phyloP scores from a whole-genome alignment of 2,888 invertebrate genomes.

The Cephus nigrinus region DNA sequence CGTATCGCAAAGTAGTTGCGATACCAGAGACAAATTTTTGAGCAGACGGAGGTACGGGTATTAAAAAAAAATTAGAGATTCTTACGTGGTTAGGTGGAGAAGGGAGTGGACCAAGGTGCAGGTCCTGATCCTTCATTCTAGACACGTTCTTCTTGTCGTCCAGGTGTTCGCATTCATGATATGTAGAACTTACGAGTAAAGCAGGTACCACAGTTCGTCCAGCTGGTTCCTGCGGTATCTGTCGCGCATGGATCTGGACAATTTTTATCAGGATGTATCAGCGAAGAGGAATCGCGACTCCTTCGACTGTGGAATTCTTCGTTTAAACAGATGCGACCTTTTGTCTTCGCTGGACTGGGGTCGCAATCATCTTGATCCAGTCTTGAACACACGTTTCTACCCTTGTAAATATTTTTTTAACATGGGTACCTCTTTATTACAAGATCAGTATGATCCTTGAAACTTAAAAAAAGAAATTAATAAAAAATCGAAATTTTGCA shows the following conservation, averaged over 20 bases:
- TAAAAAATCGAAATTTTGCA: background rate
- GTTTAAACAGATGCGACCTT: background rate
- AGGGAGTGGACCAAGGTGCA: background rate
- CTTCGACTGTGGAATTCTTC: conserved; percentile 9
- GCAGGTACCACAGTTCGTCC: background rate
- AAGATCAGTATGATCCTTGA: background rate
- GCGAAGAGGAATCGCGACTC: conserved; percentile 9
- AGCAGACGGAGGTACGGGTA: background rate
- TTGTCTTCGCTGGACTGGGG: background rate
- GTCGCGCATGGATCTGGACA: conserved; percentile 19
- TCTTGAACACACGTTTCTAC: background rate
- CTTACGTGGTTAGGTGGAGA: background rate
- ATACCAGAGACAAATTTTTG: background rate
- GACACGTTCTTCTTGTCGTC: conserved; percentile 24
- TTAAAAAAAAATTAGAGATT: background rate
- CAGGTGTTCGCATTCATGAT: conserved; percentile 3
- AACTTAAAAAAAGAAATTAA: background rate
- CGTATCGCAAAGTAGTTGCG: background rate
- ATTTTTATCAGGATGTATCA: conserved; percentile 16
- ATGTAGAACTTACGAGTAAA: background rate
- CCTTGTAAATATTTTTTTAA: background rate
- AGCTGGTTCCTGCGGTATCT: conserved; percentile 11
- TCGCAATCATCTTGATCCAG: background rate
- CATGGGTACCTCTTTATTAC: background rate
- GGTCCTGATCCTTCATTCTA: conserved; percentile 24